A percentile compares a stretch with the other conserved stretches of the same genome.
Evolutionary conservation across 2,888 invertebrate genomes (phyloP).

Genomic region (Drosophila suboccidentalis): DNA sequence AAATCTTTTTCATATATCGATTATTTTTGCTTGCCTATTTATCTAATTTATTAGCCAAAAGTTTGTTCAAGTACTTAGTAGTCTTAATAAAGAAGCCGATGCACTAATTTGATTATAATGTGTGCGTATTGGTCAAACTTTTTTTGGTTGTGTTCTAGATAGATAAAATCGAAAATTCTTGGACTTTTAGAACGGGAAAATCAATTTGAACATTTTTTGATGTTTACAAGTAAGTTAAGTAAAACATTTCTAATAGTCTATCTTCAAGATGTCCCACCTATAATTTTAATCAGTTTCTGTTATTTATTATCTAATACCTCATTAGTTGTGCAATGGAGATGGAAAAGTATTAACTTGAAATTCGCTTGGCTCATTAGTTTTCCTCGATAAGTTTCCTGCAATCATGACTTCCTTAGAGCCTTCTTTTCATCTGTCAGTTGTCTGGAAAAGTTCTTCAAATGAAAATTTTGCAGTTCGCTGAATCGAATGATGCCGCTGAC

Average conservation of each 20-base stretch:
- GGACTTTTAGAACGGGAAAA: not conserved
- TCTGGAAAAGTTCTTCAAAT: conserved; percentile 33
- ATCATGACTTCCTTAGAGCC: not conserved
- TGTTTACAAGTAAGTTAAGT: no score
- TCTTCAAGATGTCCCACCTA: no score
- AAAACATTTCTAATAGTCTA: no score
- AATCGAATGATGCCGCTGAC: conserved; percentile 68
- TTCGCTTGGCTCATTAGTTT: conserved; percentile 15
- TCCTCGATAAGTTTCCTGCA: not conserved
- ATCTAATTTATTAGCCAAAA: conserved; percentile 9
- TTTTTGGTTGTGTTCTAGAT: not conserved
- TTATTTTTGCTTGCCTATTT: not conserved
- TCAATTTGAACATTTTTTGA: not conserved
- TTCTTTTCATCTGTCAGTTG: not conserved
- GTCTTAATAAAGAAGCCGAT: not conserved
- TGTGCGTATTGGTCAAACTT: not conserved
- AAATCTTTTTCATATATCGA: conserved; percentile 7
- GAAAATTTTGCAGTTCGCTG: conserved; percentile 64
- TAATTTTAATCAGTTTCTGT: not conserved
- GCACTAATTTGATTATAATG: conserved; percentile 3
- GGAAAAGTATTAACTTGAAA: conserved; percentile 21
- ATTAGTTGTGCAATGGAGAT: conserved; percentile 2
- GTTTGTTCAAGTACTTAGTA: not conserved
- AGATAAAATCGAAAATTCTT: not conserved
- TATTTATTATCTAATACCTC: not conserved